Percentiles rank a stretch among this genome's conserved stretches.
Conservation (phyloP, 1,140 invertebrate species). For the Bombus waltoni region DNA sequence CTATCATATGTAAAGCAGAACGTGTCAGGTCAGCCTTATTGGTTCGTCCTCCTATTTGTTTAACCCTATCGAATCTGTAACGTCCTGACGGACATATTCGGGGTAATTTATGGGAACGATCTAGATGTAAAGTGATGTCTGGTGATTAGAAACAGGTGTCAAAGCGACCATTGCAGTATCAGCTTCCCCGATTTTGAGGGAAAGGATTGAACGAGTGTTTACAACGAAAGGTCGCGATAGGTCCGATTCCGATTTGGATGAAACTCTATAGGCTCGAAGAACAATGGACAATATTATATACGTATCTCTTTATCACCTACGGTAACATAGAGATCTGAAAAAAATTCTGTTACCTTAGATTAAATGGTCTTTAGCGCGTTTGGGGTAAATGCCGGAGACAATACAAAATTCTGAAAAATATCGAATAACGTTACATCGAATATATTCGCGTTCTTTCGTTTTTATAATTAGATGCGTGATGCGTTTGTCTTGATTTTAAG, state of each 20-base stretch:
- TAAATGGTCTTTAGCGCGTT: too few species aligned
- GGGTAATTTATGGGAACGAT: background rate
- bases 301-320: too few species aligned
- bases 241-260: too few species aligned
- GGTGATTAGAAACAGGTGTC: slow-evolving; percentile 13
- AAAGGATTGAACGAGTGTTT: background rate
- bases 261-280: too few species aligned
- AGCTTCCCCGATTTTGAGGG: background rate
- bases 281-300: too few species aligned
- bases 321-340: too few species aligned
- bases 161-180: background rate
- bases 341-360: too few species aligned
- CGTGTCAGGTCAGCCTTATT: slow-evolving; percentile 47
- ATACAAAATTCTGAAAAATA: too few species aligned
- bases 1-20: slow-evolving; percentile 68
- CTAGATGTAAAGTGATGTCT: background rate
- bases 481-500: background rate
- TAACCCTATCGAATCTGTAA: slow-evolving; percentile 6
- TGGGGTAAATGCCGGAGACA: too few species aligned
- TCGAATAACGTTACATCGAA: too few species aligned
- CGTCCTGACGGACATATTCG: background rate
- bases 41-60: slow-evolving; percentile 31
- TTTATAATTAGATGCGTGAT: background rate
- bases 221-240: too few species aligned
- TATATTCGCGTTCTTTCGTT: too few species aligned